These are phyloP conservation scores for Scaptomyza parva DNA, from an alignment of 2,888 invertebrate genomes.

Conservation along the genomic window DNA sequence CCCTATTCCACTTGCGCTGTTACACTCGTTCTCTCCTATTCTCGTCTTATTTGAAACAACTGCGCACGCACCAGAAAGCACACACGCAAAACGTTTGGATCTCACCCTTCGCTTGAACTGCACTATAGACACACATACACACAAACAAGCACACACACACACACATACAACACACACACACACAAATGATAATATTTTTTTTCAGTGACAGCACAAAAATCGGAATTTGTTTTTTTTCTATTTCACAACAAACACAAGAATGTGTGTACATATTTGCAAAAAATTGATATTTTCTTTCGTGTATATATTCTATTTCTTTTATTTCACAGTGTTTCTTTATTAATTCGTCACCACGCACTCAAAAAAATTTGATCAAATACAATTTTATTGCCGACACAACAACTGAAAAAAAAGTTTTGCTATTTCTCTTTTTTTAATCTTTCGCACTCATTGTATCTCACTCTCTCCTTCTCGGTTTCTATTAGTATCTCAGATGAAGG, in stretches of 20 bases:
- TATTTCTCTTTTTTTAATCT: constrained; percentile 24
- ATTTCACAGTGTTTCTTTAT: constrained; percentile 47
- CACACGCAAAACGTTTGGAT: background rate
- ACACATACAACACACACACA: constrained; percentile 1
- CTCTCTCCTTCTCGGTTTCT: constrained; percentile 2
- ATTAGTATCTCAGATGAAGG: constrained; percentile 33
- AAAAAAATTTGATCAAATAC: constrained; percentile 55
- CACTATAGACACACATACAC: constrained; percentile 34
- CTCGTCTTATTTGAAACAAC: constrained; percentile 17
- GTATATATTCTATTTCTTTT: constrained; percentile 7
- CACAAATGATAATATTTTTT: constrained; percentile 12
- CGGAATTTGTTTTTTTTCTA: constrained; percentile 6
- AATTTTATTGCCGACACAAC: constrained; percentile 63
- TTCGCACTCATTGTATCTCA: constrained; percentile 17
- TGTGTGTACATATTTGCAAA: background rate
- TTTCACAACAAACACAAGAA: constrained; percentile 26
- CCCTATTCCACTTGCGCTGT: background rate
- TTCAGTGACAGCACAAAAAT: constrained; percentile 31
- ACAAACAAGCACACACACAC: background rate
- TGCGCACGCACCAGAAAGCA: constrained; percentile 51
- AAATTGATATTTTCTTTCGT: constrained; percentile 9
- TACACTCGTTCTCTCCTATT: background rate
- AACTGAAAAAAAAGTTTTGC: constrained; percentile 43
- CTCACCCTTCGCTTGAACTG: constrained; percentile 24
- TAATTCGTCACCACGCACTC: constrained; percentile 62